A percentile compares a stretch with the other conserved stretches of the same genome.
Evolutionary conservation across 2,797 vertebrate species (phyloP).

Genomic region (Tolypeutes matacus): DNA sequence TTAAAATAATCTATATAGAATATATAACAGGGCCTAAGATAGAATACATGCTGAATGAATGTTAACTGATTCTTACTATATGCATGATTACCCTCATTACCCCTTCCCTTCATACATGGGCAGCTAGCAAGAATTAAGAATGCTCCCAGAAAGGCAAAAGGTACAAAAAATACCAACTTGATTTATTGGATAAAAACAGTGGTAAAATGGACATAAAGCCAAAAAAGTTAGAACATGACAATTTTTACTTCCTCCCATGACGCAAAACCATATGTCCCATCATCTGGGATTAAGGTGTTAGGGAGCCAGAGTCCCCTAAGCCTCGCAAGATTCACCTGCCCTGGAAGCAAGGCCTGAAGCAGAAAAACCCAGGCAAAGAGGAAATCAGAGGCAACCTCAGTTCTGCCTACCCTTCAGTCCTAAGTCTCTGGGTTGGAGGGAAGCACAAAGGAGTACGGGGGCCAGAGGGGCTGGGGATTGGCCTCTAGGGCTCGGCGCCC

Average conservation of each 20-base stretch:
- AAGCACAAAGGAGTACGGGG: constrained; percentile 62
- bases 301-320: background rate
- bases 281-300: constrained; percentile 47
- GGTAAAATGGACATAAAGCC: constrained; percentile 84
- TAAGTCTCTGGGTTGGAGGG: constrained; percentile 11
- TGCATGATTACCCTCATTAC: background rate
- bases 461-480: background rate
- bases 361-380: background rate
- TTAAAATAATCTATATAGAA: constrained; percentile 11
- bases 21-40: constrained; percentile 25
- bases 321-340: constrained; percentile 21
- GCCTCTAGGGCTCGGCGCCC: constrained; percentile 30
- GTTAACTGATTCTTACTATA: constrained; percentile 58
- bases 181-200: constrained; percentile 89
- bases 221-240: constrained; percentile 74
- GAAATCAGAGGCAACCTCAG: background rate
- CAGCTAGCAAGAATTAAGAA: constrained; percentile 67
- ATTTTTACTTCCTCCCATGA: constrained; percentile 65
- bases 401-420: constrained; percentile 54
- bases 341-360: constrained; percentile 49
- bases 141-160: constrained; percentile 71
- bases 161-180: constrained; percentile 89
- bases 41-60: constrained; percentile 31
- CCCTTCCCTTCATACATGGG: constrained; percentile 13
- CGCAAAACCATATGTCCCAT: background rate